Evolutionary conservation across 2,113 vertebrate species (phyloP).

Genomic region (Pangasianodon gigas): DNA sequence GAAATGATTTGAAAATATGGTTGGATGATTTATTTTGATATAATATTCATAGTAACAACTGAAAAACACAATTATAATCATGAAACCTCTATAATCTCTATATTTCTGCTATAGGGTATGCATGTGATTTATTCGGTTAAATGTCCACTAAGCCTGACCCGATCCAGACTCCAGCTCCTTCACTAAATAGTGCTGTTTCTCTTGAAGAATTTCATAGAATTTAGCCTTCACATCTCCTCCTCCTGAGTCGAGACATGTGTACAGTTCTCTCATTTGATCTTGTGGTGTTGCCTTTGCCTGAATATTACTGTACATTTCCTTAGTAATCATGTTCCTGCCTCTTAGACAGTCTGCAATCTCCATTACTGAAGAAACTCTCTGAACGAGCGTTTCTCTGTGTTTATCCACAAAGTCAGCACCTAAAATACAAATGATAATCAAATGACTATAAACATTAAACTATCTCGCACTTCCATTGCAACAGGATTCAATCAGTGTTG

Average conservation of each 20-base stretch:
- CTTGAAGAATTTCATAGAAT: neutral
- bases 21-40: neutral
- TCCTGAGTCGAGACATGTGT: neutral
- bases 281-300: neutral
- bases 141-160: neutral
- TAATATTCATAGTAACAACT: neutral
- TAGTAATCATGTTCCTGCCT: neutral
- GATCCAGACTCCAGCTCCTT: constrained; percentile 13
- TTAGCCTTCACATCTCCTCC: neutral
- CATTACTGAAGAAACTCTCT: neutral
- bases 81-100: neutral
- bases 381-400: neutral
- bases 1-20: neutral
- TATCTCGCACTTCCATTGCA: neutral
- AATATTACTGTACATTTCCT: constrained; percentile 20
- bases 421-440: neutral
- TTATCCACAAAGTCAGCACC: constrained; percentile 30
- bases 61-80: neutral
- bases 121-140: neutral
- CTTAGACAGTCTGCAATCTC: neutral
- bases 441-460: neutral
- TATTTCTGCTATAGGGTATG: neutral
- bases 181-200: neutral
- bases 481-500: too few relatives aligned
- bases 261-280: neutral